Evolutionary conservation across 2,797 vertebrate genomes (phyloP), one percentile per base, ranked within the genome.

Genomic region (Pseudochaenichthys georgianus): DNA sequence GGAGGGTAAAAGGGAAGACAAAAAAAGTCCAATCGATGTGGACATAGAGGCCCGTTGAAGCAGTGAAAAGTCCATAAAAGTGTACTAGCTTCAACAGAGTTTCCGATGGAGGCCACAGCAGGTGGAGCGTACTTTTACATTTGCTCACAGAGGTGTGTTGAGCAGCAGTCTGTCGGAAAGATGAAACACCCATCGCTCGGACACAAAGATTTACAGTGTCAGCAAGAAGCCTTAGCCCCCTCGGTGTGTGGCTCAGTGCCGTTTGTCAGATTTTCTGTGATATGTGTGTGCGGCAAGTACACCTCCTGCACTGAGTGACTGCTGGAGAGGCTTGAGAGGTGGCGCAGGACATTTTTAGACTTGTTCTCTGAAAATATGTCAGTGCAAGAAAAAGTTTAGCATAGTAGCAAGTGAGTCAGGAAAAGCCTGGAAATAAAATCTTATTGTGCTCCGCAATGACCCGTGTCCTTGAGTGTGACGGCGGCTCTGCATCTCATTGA

Each of bases 111-210:
- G 82, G 83, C 84, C 77, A 66, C 57, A 55, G 75, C 76, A 83
- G 83, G 88, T 87, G 77, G 89, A 70, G 80, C 65, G 52, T 57
- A 64, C 80, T 86, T 83, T 76, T 5, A 78, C 70, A 89, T 78
- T 82, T 79, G 62, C 79, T 81, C 57, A 23, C 63, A 84, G 81
- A 84, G 77, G 64, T 84, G 69, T 23, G 76, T 75, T 19, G 85
- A 88, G 77, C 66, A 75, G 86, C 82, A 31, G 74, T 73, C 84
- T 87, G 87, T 89, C 87, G 86, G 13, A 86, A 82, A 80, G 84
- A 92, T 80, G 75, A 88, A 83, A 77, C 78, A 52, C 43, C 55
- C 58, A 61, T 89, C 81, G 83, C 61, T 77, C 45, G 61, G 76
- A 81, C 76, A 75, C 81, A 75, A 68, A 81, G 77, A 89, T 86